These are phyloP conservation scores for Lottia gigantea DNA, from an alignment of 2,888 invertebrate species.

Conservation along the genomic window DNA sequence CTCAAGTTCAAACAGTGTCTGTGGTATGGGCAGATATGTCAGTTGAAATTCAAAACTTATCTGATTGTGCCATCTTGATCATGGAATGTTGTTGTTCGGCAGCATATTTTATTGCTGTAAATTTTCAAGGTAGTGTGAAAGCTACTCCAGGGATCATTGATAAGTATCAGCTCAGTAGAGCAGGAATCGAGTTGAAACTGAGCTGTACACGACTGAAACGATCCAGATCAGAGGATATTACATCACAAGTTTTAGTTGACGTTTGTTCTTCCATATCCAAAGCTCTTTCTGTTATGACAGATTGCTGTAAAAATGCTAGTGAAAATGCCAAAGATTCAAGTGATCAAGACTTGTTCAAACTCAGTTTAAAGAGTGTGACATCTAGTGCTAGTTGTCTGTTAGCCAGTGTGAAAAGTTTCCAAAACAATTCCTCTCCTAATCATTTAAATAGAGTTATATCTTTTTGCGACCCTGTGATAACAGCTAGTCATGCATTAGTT, in stretches of 20 bases:
- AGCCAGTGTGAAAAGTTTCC: constrained; percentile 60
- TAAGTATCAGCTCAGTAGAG: constrained; percentile 57
- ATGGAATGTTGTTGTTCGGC: constrained; percentile 61
- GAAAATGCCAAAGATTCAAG: constrained; percentile 46
- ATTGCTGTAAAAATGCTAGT: constrained; percentile 55
- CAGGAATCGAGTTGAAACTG: constrained; percentile 61
- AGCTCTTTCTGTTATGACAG: constrained; percentile 56
- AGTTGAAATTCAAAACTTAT: constrained; percentile 52
- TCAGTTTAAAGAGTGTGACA: constrained; percentile 61
- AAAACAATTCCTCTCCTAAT: constrained; percentile 45
- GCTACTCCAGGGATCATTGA: constrained; percentile 57
- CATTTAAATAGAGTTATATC: constrained; percentile 54
- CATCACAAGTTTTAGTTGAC: constrained; percentile 57
- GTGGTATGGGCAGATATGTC: constrained; percentile 50
- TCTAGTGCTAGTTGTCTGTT: constrained; percentile 61
- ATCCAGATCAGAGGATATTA: constrained; percentile 52
- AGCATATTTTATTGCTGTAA: constrained; percentile 56
- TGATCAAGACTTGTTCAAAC: constrained; percentile 61
- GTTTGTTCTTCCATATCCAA: constrained; percentile 58
- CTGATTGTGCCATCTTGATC: constrained; percentile 54
- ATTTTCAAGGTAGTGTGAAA: constrained; percentile 42
- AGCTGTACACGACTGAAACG: constrained; percentile 55
- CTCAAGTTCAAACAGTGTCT: constrained; percentile 39
- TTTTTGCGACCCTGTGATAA: constrained; percentile 63
- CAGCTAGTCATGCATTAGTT: constrained; percentile 59